phyloP scores from a whole-genome alignment of 92 coral and sea anemone species.

The Parazoanthus darwini region DNA sequence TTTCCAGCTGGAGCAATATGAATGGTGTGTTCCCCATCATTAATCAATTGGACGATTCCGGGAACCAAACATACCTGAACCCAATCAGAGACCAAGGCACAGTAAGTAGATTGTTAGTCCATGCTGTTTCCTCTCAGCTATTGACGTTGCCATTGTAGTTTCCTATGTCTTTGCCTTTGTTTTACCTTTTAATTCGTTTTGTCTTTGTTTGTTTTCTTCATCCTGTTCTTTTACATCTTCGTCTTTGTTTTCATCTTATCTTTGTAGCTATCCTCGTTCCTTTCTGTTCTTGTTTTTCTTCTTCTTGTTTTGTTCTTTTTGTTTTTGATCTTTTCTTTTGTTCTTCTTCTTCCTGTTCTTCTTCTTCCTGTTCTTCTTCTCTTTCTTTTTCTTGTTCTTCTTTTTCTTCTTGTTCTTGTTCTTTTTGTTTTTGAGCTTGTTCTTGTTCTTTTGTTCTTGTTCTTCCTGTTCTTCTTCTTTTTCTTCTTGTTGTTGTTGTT shows the following conservation, averaged over 20 bases:
- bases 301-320: not conserved
- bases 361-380: too few species aligned
- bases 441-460: not conserved
- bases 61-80: constrained; percentile 74
- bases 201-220: not conserved
- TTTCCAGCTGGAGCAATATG: constrained; percentile 56
- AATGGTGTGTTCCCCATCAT: constrained; percentile 49
- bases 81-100: constrained; percentile 69
- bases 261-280: not conserved
- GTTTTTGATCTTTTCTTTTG: too few species aligned
- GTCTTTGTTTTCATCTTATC: too few species aligned
- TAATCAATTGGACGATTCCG: constrained; percentile 63
- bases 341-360: not conserved
- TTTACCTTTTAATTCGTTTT: not conserved
- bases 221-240: not conserved
- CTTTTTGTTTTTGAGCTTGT: not conserved
- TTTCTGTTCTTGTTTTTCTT: not conserved
- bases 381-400: too few species aligned
- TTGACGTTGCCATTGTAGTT: not conserved
- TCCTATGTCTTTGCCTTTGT: too few species aligned
- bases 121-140: not conserved
- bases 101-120: constrained; percentile 48
- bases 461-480: too few species aligned
- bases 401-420: not conserved
- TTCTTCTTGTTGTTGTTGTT: too few species aligned